phyloP scores from a whole-genome alignment of 1,140 invertebrate species.

The Euglossa dilemma region DNA sequence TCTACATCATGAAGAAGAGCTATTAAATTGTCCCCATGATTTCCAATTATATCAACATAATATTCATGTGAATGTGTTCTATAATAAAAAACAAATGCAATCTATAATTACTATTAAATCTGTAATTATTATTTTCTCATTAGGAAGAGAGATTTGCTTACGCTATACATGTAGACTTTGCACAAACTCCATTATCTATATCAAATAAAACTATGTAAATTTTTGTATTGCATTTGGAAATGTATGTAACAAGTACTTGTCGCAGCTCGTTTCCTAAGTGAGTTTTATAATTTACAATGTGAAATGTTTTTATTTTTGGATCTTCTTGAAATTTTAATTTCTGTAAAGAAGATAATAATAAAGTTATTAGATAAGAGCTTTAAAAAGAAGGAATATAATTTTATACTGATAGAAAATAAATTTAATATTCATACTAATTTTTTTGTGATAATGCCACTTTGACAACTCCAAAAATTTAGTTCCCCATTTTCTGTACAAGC shows the following conservation, averaged over 20 bases:
- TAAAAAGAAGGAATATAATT: background rate
- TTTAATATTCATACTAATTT: conserved; percentile 79
- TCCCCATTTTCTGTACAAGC: conserved; percentile 83
- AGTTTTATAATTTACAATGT: conserved; percentile 72
- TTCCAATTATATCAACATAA: conserved; percentile 77
- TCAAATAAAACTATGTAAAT: conserved; percentile 75
- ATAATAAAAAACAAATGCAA: conserved; percentile 47
- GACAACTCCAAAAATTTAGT: conserved; percentile 83
- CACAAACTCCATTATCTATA: conserved; percentile 68
- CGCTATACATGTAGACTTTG: conserved; percentile 56
- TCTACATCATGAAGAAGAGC: conserved; percentile 70
- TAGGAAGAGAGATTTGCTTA: conserved; percentile 43
- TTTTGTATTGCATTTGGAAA: conserved; percentile 52
- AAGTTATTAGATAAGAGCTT: background rate
- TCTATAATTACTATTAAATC: background rate
- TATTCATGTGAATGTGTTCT: conserved; percentile 70
- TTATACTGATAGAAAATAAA: conserved; percentile 27
- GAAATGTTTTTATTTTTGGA: conserved; percentile 78
- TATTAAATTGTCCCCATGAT: conserved; percentile 78
- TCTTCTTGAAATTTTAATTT: conserved; percentile 65
- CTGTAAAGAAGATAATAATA: conserved; percentile 64
- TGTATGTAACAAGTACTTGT: conserved; percentile 72
- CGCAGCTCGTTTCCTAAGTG: conserved; percentile 56
- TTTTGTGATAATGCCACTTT: conserved; percentile 80
- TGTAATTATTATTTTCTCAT: background rate